Base-by-base conservation (phyloP, 2,797 vertebrate genomes). In the Anabacerthia variegaticeps region DNA sequence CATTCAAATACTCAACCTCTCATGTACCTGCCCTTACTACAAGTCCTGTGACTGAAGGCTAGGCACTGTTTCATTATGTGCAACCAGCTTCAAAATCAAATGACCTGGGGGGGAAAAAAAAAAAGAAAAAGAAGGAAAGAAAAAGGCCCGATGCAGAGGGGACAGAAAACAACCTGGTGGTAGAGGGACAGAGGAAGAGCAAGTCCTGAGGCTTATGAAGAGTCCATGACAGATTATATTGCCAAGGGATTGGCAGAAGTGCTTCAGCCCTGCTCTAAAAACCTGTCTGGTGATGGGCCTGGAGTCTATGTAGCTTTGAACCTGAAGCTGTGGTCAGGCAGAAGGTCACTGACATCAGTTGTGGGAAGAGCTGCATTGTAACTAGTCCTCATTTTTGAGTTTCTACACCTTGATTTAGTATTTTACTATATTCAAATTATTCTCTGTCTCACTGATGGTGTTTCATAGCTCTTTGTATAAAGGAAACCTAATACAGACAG, bases 301-400 rank as follows among this genome's bases (percentile, higher is more conserved):
- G 72, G 24, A 46, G 15, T 48, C 44, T 63, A 4, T 0, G 0
- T 62, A 65, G 43, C 92, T 89, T 82, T 69, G 59, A 91, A 72
- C 34, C 37, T 5, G 2, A 59, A 79, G 48, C 63, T 73, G 68
- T 62, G 56, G 27, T 62, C 39, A 66, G 46, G 68, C 36, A 77
- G 62, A 49, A 66, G 27, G 28, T 26, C 19, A 12, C n/a, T 41
- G 61, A 73, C 36, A 66, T 58, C 30, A 59, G 15, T 26, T 78
- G 37, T 89, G 49, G 74, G 51, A 90, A 83, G 39, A 72, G 15
- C 43, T 54, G 37, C 16, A 15, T 7, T 68, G 41, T 32, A 89
- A 81, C 59, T 59, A 82, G 67, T 62, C 67, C 39, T 78, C 21
- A 55, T 88, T 88, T 78, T 59, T 85, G 34, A 89, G 67, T 37